Conservation (phyloP, 2,113 vertebrate genomes). For the Sinocyclocheilus maitianheensis region DNA sequence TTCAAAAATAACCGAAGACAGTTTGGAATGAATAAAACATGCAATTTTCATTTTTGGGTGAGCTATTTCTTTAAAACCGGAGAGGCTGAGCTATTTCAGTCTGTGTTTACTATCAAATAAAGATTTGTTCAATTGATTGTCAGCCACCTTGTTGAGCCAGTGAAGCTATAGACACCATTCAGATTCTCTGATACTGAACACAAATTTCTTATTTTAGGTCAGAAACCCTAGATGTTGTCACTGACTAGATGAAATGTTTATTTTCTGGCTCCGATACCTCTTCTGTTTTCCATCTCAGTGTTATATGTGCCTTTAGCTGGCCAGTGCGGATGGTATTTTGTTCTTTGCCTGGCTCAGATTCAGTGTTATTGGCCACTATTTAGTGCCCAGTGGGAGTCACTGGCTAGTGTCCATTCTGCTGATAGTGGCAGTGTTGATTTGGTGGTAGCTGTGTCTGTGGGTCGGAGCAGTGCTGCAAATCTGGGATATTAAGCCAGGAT, state of each 20-base stretch:
- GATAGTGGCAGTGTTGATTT: constrained; percentile 39
- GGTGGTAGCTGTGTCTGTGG: constrained; percentile 21
- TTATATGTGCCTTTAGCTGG: constrained; percentile 8
- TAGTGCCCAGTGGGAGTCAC: not conserved
- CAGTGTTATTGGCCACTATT: constrained; percentile 18
- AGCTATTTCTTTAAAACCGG: too few relatives aligned
- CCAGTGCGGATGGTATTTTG: not conserved
- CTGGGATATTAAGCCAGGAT: constrained; percentile 28
- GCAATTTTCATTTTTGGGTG: not conserved
- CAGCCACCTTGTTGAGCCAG: not conserved
- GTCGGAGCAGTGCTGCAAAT: constrained; percentile 32
- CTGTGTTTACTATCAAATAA: too few relatives aligned
- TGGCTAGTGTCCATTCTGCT: constrained; percentile 41
- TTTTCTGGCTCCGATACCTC: not conserved
- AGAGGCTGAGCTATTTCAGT: not conserved
- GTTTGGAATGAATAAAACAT: not conserved
- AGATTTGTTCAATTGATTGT: not conserved
- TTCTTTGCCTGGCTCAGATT: not conserved
- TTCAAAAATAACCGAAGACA: not conserved
- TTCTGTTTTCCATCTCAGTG: not conserved
- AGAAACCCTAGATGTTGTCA: not conserved
- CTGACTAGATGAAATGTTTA: not conserved
- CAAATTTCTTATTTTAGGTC: not conserved
- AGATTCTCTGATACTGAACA: not conserved
- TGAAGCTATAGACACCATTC: not conserved